Evolutionary conservation across 2,797 vertebrate species (phyloP).

Genomic region (Propithecus perrieri): DNA sequence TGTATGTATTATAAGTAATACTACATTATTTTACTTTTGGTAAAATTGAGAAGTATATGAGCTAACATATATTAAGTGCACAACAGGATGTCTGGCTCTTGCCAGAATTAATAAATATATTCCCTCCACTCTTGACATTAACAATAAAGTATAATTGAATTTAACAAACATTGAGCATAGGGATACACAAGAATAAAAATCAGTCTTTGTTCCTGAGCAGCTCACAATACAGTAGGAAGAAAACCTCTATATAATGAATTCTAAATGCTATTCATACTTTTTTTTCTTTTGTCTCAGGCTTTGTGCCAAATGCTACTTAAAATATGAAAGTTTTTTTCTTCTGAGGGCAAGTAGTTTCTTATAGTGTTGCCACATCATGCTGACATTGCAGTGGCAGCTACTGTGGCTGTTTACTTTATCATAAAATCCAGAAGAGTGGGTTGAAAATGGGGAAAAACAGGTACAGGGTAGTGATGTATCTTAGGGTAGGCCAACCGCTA

Average conservation of each 20-base stretch:
- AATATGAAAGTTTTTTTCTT: constrained; percentile 12
- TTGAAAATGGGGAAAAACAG: background rate
- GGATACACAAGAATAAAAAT: constrained; percentile 50
- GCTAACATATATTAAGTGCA: background rate
- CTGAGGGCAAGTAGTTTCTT: background rate
- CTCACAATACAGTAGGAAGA: constrained; percentile 18
- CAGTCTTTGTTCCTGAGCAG: constrained; percentile 31
- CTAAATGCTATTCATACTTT: background rate
- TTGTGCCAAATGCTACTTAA: constrained; percentile 10
- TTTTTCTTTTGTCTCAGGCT: background rate
- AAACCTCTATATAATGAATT: background rate
- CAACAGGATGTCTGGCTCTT: background rate
- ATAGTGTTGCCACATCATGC: background rate
- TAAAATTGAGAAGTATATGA: constrained; percentile 33
- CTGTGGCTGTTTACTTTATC: background rate
- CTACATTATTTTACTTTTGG: background rate
- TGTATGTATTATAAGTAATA: background rate
- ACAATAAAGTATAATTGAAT: constrained; percentile 51
- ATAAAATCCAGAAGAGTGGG: background rate
- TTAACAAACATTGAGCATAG: constrained; percentile 45
- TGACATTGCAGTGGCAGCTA: background rate
- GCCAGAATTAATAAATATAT: constrained; percentile 40
- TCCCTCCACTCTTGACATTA: background rate
- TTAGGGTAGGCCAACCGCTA: background rate
- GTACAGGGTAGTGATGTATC: background rate